Evolutionary conservation across 2,113 vertebrate species (phyloP).

Genomic region (Microcebus lehilahytsara): DNA sequence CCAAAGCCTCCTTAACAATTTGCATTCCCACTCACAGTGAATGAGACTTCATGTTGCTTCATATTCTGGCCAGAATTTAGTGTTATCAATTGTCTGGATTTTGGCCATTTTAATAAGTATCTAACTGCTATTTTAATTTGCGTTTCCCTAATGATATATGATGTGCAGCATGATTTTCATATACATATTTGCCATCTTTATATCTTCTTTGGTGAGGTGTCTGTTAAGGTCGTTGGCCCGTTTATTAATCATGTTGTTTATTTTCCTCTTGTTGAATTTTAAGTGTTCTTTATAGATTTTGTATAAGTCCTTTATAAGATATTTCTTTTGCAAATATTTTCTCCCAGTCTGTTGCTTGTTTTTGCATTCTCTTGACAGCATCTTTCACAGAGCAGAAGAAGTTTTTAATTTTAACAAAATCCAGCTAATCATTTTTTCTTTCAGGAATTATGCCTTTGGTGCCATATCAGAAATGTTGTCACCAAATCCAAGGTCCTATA

Average conservation of each 20-base stretch:
- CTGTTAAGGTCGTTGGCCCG: background rate
- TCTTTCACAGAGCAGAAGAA: background rate
- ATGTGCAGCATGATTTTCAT: background rate
- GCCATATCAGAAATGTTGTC: background rate
- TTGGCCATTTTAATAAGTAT: background rate
- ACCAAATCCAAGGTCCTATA: background rate
- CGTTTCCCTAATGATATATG: background rate
- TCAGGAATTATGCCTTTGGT: background rate
- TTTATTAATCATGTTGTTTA: background rate
- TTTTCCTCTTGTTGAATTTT: background rate
- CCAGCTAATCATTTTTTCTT: background rate
- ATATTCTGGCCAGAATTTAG: background rate
- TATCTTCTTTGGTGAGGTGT: background rate
- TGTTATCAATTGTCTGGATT: background rate
- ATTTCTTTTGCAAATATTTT: background rate
- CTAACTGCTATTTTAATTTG: background rate
- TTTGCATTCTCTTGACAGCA: background rate
- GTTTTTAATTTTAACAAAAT: background rate
- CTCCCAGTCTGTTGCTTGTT: background rate
- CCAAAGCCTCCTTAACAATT: background rate
- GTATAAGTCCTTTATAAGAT: background rate
- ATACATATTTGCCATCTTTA: background rate
- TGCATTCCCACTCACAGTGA: background rate
- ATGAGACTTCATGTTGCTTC: background rate
- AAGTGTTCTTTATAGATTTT: background rate